A percentile compares a stretch with the other conserved stretches of the same genome.
These are phyloP conservation scores for Ennomos fuscantarius DNA, from an alignment of 2,888 invertebrate species.

Conservation along the genomic window DNA sequence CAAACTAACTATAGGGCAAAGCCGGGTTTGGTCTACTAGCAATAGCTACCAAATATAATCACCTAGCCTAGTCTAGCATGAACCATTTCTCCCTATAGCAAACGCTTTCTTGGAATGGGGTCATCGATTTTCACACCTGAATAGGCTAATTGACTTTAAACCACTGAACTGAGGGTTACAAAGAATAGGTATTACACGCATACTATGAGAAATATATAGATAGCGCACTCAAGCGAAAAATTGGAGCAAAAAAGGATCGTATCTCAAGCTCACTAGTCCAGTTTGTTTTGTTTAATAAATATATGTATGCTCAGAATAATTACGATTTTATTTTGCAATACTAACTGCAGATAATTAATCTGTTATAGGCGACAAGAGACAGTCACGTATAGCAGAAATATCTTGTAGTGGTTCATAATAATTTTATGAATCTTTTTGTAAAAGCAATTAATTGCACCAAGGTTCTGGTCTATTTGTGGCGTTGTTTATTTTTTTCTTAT, in stretches of 20 bases:
- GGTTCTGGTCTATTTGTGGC: slow-evolving; percentile 21
- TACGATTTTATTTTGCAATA: too few relatives aligned
- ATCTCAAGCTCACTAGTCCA: too few relatives aligned
- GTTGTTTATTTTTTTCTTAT: slow-evolving; percentile 25
- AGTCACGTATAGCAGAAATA: too few relatives aligned
- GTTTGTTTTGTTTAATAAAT: too few relatives aligned
- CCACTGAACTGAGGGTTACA: slow-evolving; percentile 26
- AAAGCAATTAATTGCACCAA: slow-evolving; percentile 16
- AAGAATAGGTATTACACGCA: slow-evolving; percentile 9
- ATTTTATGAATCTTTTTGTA: slow-evolving; percentile 1
- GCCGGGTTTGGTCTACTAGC: too few relatives aligned
- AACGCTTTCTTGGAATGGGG: slow-evolving; percentile 28
- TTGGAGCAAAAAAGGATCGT: neutral
- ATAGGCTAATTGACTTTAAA: slow-evolving; percentile 29
- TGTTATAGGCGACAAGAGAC: too few relatives aligned
- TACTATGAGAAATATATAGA: too few relatives aligned
- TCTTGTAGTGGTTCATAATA: neutral
- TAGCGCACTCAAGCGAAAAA: too few relatives aligned
- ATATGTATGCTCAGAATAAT: too few relatives aligned
- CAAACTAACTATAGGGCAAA: too few relatives aligned
- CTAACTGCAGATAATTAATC: too few relatives aligned
- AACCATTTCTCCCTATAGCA: slow-evolving; percentile 18
- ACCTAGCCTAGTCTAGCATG: neutral
- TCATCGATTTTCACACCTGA: slow-evolving; percentile 31
- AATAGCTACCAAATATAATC: too few relatives aligned